Base-by-base conservation (phyloP, 2,888 invertebrate species). In the Tetropium fuscum region DNA sequence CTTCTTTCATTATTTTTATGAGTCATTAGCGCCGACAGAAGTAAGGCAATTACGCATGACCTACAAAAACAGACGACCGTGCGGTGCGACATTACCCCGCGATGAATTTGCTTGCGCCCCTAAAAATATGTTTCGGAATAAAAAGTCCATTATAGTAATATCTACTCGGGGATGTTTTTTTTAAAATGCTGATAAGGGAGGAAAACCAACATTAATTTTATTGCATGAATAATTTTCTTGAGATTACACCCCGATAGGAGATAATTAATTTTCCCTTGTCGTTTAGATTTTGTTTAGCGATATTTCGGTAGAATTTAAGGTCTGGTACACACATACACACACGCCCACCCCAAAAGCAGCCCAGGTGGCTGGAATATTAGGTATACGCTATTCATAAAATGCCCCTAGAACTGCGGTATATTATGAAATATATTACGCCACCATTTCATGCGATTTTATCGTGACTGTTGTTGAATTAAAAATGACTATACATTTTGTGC, bases 391-490 rank as follows among this genome's bases (percentile, higher is more conserved):
- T 53, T 41, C 15, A 20, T 22, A 18, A 54, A 30, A 18, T 34
- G n/a, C 30, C 53, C 54, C 34, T 27, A 16, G 18, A 18, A 44
- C 25, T 8, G n/a, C 10, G 5, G 2, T 36, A 10, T 48, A 48
- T 44, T 30, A 30, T 8, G n/a, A 6, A 5, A 2, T 36, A 10
- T 48, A 48, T 44, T 30, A 30, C 10, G 13, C 19, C 20, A 36
- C 6, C 15, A 36, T 44, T 20, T 22, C n/a, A n/a, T 54, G 18
- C 10, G 41, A 56, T 56, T 41, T 36, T 43, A 48, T 56, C 48
- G 18, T 16, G 41, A 30, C 38, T 56, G 53, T 38, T 58, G 57
- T 25, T 61, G 45, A 58, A 58, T 62, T 54, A 57, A 58, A 55
- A 45, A 62, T 55, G 51, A 47, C 36, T 22, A 20, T 34, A 18